Conservation (phyloP, 2,888 invertebrate species). For the Dromius quadrimaculatus region DNA sequence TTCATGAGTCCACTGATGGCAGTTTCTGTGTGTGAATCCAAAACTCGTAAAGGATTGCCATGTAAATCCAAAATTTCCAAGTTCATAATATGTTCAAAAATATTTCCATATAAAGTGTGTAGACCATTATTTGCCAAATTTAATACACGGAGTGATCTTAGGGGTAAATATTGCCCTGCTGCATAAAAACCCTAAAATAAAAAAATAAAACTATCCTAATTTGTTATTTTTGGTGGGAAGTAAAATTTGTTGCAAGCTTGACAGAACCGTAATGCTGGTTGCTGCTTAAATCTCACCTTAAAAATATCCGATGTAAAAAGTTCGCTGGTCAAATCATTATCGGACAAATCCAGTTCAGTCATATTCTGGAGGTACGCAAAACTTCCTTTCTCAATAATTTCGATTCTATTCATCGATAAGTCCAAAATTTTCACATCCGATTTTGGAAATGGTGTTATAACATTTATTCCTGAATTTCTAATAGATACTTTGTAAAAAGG, state of each 20-base stretch:
- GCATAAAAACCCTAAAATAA: slow-evolving; percentile 73
- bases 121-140: slow-evolving; percentile 79
- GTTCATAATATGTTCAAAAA: slow-evolving; percentile 79
- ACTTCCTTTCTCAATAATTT: slow-evolving; percentile 71
- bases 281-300: slow-evolving; percentile 70
- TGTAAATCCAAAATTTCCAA: slow-evolving; percentile 77
- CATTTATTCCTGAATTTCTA: neutral
- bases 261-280: neutral
- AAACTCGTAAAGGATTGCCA: slow-evolving; percentile 78
- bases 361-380: slow-evolving; percentile 76
- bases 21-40: slow-evolving; percentile 74
- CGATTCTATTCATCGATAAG: slow-evolving; percentile 75
- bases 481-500: slow-evolving; percentile 7
- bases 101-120: slow-evolving; percentile 76
- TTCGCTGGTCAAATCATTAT: slow-evolving; percentile 72
- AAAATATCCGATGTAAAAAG: slow-evolving; percentile 75
- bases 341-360: slow-evolving; percentile 75
- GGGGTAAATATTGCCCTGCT: slow-evolving; percentile 72
- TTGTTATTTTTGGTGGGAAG: too few relatives aligned
- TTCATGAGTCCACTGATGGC: slow-evolving; percentile 75
- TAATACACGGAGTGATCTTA: slow-evolving; percentile 71
- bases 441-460: slow-evolving; percentile 58
- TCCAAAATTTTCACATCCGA: slow-evolving; percentile 70
- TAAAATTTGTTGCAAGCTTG: too few relatives aligned
- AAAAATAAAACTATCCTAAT: slow-evolving; percentile 39